Evolutionary conservation across 2,113 vertebrate genomes (phyloP).

Genomic region (Ictidomys tridecemlineatus): DNA sequence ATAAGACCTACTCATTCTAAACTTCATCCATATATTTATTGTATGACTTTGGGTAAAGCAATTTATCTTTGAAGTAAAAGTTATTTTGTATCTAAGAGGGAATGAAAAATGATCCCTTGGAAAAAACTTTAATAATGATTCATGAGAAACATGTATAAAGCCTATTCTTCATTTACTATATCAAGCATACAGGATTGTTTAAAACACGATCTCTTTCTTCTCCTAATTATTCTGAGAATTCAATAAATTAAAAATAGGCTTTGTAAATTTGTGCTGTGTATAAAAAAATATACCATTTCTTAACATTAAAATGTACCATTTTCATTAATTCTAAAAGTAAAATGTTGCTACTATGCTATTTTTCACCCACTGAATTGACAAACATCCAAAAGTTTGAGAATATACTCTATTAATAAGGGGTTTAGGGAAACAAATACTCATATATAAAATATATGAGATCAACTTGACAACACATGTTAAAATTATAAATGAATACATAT

Average conservation of each 20-base stretch:
- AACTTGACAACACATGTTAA: background rate
- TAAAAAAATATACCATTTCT: constrained; percentile 8
- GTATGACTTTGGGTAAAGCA: background rate
- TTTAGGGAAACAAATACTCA: background rate
- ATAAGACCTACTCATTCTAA: background rate
- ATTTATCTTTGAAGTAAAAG: background rate
- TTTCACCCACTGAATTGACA: background rate
- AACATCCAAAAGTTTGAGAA: background rate
- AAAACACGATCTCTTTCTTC: background rate
- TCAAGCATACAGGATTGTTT: background rate
- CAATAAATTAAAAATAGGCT: background rate
- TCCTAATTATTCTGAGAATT: constrained; percentile 11
- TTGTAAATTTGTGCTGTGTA: background rate
- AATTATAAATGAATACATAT: background rate
- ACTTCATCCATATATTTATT: background rate
- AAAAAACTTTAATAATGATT: background rate
- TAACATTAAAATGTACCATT: background rate
- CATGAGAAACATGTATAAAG: background rate
- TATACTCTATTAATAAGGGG: background rate
- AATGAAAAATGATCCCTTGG: background rate
- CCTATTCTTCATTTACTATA: background rate
- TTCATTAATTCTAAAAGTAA: constrained; percentile 8
- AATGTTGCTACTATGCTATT: background rate
- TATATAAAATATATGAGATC: background rate
- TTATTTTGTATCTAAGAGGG: background rate